Conservation (phyloP, 92 coral and sea anemone genomes). For the Plumapathes pennacea region DNA sequence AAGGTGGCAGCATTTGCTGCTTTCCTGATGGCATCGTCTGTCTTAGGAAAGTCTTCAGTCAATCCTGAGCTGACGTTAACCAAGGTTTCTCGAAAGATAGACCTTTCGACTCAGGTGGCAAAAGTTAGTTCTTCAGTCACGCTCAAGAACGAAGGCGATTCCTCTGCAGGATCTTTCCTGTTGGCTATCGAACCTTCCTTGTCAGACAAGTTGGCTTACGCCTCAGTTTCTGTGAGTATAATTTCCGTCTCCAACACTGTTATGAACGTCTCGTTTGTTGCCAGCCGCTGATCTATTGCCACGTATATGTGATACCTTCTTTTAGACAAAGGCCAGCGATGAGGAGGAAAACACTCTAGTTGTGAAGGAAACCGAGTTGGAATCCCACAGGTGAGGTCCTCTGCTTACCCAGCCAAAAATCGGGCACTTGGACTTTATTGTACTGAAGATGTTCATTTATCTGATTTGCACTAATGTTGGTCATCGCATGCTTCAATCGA, state of each 20-base stretch:
- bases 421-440: too few relatives aligned
- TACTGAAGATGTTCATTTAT: too few relatives aligned
- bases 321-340: slow-evolving; percentile 74
- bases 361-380: slow-evolving; percentile 39
- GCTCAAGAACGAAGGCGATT: slow-evolving; percentile 86
- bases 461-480: too few relatives aligned
- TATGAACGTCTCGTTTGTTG: background rate
- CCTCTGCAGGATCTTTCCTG: slow-evolving; percentile 55
- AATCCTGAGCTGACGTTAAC: slow-evolving; percentile 65
- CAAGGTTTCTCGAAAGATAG: slow-evolving; percentile 95
- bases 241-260: too few relatives aligned
- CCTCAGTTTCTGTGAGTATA: slow-evolving; percentile 80
- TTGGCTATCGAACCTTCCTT: slow-evolving; percentile 84
- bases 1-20: slow-evolving; percentile 61
- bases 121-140: slow-evolving; percentile 79
- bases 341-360: slow-evolving; percentile 55
- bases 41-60: slow-evolving; percentile 66
- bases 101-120: slow-evolving; percentile 81
- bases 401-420: too few relatives aligned
- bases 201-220: slow-evolving; percentile 80
- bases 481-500: too few relatives aligned
- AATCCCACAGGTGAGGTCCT: slow-evolving; percentile 62
- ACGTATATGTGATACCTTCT: background rate
- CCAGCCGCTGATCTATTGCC: background rate
- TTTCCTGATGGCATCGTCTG: slow-evolving; percentile 48